phyloP scores from a whole-genome alignment of 2,888 invertebrate species.

The Dryomyza anilis region DNA sequence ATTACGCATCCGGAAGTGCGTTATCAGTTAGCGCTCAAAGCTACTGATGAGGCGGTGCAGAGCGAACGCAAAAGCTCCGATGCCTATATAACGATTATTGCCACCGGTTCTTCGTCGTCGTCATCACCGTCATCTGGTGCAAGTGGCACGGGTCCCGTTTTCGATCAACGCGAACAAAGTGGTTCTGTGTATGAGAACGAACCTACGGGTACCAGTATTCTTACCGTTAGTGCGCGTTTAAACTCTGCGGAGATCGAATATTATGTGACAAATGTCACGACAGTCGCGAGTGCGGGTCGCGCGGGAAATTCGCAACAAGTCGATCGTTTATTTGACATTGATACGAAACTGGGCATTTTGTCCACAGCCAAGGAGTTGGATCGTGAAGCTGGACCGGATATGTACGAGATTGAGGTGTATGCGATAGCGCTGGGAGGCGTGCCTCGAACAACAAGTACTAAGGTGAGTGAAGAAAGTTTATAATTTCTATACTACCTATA shows the following conservation, averaged over 20 bases:
- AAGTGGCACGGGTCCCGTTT: constrained; percentile 63
- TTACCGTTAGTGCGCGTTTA: constrained; percentile 77
- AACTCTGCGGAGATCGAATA: constrained; percentile 77
- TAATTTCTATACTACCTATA: no score
- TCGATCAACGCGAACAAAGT: constrained; percentile 70
- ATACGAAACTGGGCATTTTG: constrained; percentile 84
- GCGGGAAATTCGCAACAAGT: constrained; percentile 68
- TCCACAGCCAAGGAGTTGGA: constrained; percentile 84
- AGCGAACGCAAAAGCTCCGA: constrained; percentile 86
- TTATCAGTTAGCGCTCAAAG: constrained; percentile 83
- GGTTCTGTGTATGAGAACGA: constrained; percentile 90
- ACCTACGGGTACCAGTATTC: constrained; percentile 81
- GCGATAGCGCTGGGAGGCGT: constrained; percentile 77
- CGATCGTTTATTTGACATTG: constrained; percentile 89
- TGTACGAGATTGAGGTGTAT: constrained; percentile 84
- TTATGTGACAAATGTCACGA: constrained; percentile 85
- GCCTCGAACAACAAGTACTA: constrained; percentile 78
- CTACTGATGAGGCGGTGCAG: constrained; percentile 90
- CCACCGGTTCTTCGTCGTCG: constrained; percentile 58
- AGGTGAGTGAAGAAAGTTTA: no score
- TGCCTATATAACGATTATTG: constrained; percentile 82
- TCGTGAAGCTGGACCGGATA: constrained; percentile 80
- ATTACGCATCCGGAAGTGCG: constrained; percentile 71
- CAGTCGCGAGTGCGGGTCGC: constrained; percentile 35
- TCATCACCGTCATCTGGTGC: no score